These are phyloP conservation scores for Apus apus DNA, from an alignment of 2,113 vertebrate species.

Conservation along the genomic window DNA sequence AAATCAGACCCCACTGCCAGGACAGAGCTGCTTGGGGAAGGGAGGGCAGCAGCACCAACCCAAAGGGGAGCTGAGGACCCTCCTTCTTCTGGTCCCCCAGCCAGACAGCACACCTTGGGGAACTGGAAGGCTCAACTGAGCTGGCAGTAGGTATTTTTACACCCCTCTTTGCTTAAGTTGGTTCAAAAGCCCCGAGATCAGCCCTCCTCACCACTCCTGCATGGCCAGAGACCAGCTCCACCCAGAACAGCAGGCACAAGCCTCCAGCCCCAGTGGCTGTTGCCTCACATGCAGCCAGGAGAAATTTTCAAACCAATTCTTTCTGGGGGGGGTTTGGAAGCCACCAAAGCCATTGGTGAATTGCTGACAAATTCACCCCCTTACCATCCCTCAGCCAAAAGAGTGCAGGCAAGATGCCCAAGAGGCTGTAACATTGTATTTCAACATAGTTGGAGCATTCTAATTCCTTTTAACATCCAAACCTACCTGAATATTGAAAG, in stretches of 20 bases:
- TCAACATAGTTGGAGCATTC: neutral
- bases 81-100: neutral
- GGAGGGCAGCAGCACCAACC: neutral
- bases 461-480: neutral
- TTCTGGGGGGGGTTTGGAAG: neutral
- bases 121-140: neutral
- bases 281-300: neutral
- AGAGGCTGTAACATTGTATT: neutral
- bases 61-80: rapidly evolving
- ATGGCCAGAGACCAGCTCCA: neutral
- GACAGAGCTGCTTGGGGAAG: neutral
- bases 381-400: neutral
- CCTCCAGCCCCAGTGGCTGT: rapidly evolving
- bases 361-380: neutral
- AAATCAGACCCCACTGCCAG: too few relatives aligned
- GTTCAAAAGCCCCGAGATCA: neutral
- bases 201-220: neutral
- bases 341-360: neutral
- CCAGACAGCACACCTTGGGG: neutral
- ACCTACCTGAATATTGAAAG: neutral
- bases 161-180: neutral
- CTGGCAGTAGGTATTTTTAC: neutral
- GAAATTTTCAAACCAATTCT: neutral
- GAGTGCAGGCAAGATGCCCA: neutral
- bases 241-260: neutral